Conservation (phyloP, 2,113 vertebrate species). For the Budorcas taxicolor region DNA sequence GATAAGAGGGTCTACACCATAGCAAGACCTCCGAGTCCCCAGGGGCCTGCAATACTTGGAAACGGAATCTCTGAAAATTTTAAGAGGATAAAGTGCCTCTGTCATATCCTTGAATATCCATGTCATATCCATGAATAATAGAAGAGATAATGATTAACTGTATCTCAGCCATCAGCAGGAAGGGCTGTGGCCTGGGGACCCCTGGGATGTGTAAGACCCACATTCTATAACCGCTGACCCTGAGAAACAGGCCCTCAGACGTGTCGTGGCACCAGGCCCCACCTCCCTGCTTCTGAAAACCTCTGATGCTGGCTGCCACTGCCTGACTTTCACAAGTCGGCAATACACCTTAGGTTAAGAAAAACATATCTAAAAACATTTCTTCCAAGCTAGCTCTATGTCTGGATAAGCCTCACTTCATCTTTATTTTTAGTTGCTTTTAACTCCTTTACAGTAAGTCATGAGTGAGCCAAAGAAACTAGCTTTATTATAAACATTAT, state of each 20-base stretch:
- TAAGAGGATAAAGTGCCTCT: constrained; percentile 33
- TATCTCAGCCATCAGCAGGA: neutral
- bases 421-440: neutral
- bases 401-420: neutral
- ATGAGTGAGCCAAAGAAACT: neutral
- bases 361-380: neutral
- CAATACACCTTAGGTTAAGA: neutral
- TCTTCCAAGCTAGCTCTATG: neutral
- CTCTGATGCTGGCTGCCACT: neutral
- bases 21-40: neutral
- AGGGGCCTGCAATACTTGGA: neutral
- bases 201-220: neutral
- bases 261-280: neutral
- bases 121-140: constrained; percentile 59
- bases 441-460: neutral
- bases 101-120: neutral
- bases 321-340: neutral
- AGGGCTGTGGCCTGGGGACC: neutral
- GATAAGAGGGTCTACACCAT: neutral
- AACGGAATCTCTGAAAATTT: constrained; percentile 40
- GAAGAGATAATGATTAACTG: neutral
- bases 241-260: neutral
- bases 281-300: neutral
- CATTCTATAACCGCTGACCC: neutral
- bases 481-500: constrained; percentile 24